Evolutionary conservation across 1,140 invertebrate genomes (phyloP), one percentile per base, ranked within the genome.

Genomic region (Hypsibius dujardini): DNA sequence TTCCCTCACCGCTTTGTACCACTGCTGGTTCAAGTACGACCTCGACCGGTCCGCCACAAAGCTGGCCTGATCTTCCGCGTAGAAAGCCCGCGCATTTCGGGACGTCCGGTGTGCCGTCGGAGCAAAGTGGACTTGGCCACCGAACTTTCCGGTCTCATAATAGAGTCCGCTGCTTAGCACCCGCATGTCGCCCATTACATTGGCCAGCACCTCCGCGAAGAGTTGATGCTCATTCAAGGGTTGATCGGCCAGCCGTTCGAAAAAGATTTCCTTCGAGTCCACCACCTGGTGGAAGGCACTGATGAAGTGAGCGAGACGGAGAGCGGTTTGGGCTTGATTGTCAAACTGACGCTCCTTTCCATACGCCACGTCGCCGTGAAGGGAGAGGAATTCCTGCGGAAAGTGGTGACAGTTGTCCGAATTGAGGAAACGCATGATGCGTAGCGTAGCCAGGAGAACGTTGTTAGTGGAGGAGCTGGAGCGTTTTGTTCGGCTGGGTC

Each of bases 91-190:
- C 0, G 86, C 87, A 77, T 90, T 92, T 28, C 88, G 79, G 42
- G 72, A 71, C 46, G 70, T 60, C 2, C 92, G 92, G 78, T 91
- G 96, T 46, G 93, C 93, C 78, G 87, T 93, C 0, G 95, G 94
- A 40, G 91, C 94, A 80, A 98, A 98, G 72, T 87, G 84, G 47
- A 91, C 90, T 75, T 90, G 79, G 78, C 94, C 92, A 0, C 89
- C 87, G 78, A 97, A 98, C 80, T 95, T 95, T 77, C 95, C 93
- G 60, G 89, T 84, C 77, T 96, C 92, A 89, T 93, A 98, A 77
- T 87, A 95, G 28, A 88, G 90, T 46, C 91, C 91, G 72, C 90
- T 89, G 2, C 89, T 88, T 86, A 90, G 90, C 73, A 97, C 88
- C 72, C 81, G 88, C 60, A 87, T 87, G 79, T 97, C 90, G 42